Base-by-base conservation (phyloP, 2,797 vertebrate genomes). In the Danio jaintianensis region DNA sequence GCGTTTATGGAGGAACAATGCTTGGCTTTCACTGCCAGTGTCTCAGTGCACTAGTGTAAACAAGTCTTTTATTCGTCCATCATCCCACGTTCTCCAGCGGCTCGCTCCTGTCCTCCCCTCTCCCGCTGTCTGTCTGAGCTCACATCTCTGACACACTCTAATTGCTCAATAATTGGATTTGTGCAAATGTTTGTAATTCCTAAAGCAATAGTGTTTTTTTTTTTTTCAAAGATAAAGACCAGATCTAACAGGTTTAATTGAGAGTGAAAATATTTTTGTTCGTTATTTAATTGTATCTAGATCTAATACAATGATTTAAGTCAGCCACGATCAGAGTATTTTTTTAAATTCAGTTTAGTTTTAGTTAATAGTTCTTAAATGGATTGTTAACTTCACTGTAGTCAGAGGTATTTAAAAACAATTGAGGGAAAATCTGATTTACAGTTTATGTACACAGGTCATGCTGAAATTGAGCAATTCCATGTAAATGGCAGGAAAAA, bases 1-100 rank as follows among this genome's bases (percentile, higher is more conserved):
- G 61, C 29, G 45, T 83, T 86, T 82, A 82, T 78, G 61, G 50
- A 56, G 43, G 72, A 79, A 89, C 87, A 88, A 89, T 82, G 76
- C 55, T 40, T 6, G 38, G 75, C 74, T 85, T 85, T 83, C 68
- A 87, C 66, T 67, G 59, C 36, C 63, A 64, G 50, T 66, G 78
- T 83, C 79, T 82, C 45, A 18, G 47, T 69, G 56, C 56, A 45
- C 52, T 76, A 59, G 63, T 18, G 72, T 79, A 77, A 84, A 86
- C 83, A 78, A 40, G 75, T 63, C 67, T 68, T 86, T 86, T 75
- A 84, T 86, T 73, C 58, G 8, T 50, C 61, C 78, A 40, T n/a
- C 50, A 80, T 63, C 59, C 75, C 74, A 64, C 22, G 11, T 48
- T 71, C 73, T 77, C 53, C 59, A 50, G 20, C 72, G 50, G 66